A percentile compares a stretch with the other conserved stretches of the same genome.
Evolutionary conservation across 1,140 invertebrate species (phyloP).

Genomic region (Rhopalosiphum maidis): DNA sequence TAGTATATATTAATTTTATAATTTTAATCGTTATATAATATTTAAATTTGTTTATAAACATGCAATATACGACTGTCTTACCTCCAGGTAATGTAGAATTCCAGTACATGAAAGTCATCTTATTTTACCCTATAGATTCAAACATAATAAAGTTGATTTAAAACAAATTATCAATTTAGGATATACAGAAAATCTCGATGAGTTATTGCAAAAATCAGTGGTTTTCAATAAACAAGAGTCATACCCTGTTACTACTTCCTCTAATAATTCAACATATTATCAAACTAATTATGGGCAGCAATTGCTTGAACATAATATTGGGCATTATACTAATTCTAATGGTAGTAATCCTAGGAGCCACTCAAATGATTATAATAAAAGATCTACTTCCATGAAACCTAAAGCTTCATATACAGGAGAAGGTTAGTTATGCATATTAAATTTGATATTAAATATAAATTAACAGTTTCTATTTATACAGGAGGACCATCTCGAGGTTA

Average conservation of each 20-base stretch:
- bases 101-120: neutral
- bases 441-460: neutral
- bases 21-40: neutral
- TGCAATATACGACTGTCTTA: neutral
- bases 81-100: conserved; percentile 16
- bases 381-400: neutral
- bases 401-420: neutral
- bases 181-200: conserved; percentile 34
- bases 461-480: neutral
- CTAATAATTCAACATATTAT: conserved; percentile 27
- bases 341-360: neutral
- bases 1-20: neutral
- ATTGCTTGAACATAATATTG: neutral
- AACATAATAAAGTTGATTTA: neutral
- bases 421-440: neutral
- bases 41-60: conserved; percentile 19
- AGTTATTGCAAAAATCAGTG: conserved; percentile 46
- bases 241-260: conserved; percentile 5
- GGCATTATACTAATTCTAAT: conserved; percentile 23
- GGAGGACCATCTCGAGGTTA: conserved; percentile 11
- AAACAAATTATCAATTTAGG: conserved; percentile 36
- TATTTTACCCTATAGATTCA: neutral
- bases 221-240: conserved; percentile 44
- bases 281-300: conserved; percentile 44
- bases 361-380: conserved; percentile 44